Evolutionary conservation across 2,888 invertebrate genomes (phyloP).

Genomic region (Dynastes maya): DNA sequence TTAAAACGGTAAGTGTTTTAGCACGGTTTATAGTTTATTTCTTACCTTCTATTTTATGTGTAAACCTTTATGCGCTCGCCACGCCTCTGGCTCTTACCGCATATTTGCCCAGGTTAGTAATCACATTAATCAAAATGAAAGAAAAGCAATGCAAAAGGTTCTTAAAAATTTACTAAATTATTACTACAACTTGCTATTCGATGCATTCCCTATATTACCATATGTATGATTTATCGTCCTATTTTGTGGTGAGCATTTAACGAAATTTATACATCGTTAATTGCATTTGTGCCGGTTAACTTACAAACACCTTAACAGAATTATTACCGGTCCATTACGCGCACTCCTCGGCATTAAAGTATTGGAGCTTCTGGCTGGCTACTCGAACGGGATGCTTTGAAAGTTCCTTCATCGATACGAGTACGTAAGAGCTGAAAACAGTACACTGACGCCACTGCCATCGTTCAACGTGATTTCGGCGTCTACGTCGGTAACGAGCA

Average conservation of each 20-base stretch:
- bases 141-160: no score
- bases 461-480: conserved; percentile 1
- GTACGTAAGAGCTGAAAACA: conserved; percentile 19
- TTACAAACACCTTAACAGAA: conserved; percentile 43
- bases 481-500: not conserved
- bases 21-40: no score
- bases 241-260: conserved; percentile 37
- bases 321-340: conserved; percentile 46
- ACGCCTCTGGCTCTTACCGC: no score
- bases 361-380: not conserved
- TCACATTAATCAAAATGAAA: no score
- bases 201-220: conserved; percentile 1
- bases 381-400: conserved; percentile 5
- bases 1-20: no score
- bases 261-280: conserved; percentile 43
- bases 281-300: conserved; percentile 43
- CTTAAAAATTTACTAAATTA: conserved; percentile 17
- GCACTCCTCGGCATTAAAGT: conserved; percentile 35
- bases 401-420: conserved; percentile 12
- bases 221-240: conserved; percentile 33
- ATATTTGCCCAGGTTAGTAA: no score
- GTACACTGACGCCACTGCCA: not conserved
- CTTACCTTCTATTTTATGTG: no score
- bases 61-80: no score
- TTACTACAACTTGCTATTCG: conserved; percentile 27